A percentile compares a stretch with the other conserved stretches of the same genome.
phyloP scores from a whole-genome alignment of 2,113 vertebrate genomes.

The Pluvianellus socialis region DNA sequence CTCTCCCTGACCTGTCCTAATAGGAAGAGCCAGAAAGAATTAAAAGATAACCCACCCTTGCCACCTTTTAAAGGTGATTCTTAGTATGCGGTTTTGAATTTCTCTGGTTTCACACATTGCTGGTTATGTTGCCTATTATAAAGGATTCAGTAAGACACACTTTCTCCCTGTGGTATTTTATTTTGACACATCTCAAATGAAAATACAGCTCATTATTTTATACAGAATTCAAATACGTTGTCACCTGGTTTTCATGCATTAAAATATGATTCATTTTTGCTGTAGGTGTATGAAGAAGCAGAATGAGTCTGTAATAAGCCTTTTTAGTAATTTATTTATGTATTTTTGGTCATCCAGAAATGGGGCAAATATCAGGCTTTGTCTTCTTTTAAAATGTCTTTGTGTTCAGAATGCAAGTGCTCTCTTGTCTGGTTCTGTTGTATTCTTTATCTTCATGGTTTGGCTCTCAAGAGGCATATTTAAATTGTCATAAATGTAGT shows the following conservation, averaged over 20 bases:
- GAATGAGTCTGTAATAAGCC: not conserved
- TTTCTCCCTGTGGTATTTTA: conserved; percentile 67
- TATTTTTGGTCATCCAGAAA: not conserved
- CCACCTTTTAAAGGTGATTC: conserved; percentile 30
- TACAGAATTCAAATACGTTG: conserved; percentile 51
- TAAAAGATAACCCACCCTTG: not conserved
- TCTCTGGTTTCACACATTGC: conserved; percentile 69
- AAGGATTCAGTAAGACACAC: conserved; percentile 55
- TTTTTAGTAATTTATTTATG: not conserved
- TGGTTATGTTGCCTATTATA: conserved; percentile 65
- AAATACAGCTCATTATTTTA: conserved; percentile 69
- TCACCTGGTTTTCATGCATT: conserved; percentile 58
- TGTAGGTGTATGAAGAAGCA: not conserved
- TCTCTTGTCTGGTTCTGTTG: not conserved
- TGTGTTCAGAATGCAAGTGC: not conserved
- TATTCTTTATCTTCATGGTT: not conserved
- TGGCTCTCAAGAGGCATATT: conserved; percentile 32
- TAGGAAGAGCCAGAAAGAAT: not conserved
- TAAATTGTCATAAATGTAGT: conserved; percentile 35
- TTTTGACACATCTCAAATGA: conserved; percentile 71
- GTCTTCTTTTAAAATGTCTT: not conserved
- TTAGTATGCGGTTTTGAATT: not conserved
- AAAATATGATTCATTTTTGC: not conserved
- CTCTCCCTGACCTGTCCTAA: not conserved
- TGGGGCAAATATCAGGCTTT: not conserved